A percentile compares a stretch with the other conserved stretches of the same genome.
Conservation (phyloP, 1,140 invertebrate species). For the Pomacea maculata region DNA sequence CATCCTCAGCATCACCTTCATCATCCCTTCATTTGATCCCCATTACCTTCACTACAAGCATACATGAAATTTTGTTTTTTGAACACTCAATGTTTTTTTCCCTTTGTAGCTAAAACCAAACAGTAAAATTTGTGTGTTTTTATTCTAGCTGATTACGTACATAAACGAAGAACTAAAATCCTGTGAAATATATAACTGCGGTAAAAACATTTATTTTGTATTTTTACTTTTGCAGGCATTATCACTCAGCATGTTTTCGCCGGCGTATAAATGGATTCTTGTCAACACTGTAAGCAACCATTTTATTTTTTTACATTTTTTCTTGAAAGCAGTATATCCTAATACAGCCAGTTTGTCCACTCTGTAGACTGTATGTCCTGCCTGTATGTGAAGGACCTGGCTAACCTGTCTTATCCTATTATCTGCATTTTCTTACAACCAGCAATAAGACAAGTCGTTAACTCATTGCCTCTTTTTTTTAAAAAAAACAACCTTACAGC, state of each 20-base stretch:
- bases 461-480: too few relatives aligned
- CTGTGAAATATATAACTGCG: too few relatives aligned
- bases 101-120: too few relatives aligned
- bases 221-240: constrained; percentile 30
- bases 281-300: constrained; percentile 37
- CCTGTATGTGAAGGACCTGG: not conserved
- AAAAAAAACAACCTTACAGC: too few relatives aligned
- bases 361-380: not conserved
- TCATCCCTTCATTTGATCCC: not conserved
- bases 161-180: too few relatives aligned
- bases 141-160: too few relatives aligned
- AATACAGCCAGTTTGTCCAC: not conserved
- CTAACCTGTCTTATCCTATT: too few relatives aligned
- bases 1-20: not conserved
- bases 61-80: not conserved
- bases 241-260: constrained; percentile 39
- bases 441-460: too few relatives aligned
- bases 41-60: not conserved
- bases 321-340: not conserved
- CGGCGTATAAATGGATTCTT: constrained; percentile 38
- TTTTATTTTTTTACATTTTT: not conserved
- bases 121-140: too few relatives aligned
- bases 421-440: too few relatives aligned
- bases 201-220: too few relatives aligned
- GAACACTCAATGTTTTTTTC: too few relatives aligned